Conservation (phyloP, 2,888 invertebrate species). For the Ditula angustiorana region DNA sequence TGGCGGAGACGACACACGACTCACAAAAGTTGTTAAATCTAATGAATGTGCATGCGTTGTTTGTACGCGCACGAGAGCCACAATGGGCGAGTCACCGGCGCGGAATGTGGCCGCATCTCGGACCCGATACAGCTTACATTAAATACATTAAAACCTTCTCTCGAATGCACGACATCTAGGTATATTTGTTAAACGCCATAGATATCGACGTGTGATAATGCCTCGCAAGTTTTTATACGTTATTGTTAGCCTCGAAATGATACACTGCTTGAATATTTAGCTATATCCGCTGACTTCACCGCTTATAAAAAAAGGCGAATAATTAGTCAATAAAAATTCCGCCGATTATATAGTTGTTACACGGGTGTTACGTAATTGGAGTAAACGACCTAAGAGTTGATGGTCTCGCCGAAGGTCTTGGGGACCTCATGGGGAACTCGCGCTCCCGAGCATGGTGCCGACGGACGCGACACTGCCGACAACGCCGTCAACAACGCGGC, state of each 20-base stretch:
- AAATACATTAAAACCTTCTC: conserved; percentile 24
- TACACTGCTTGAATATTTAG: conserved; percentile 85
- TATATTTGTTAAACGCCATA: conserved; percentile 41
- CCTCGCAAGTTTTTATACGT: conserved; percentile 71
- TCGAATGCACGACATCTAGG: neutral
- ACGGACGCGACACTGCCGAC: neutral
- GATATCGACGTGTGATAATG: conserved; percentile 77
- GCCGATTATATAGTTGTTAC: conserved; percentile 81
- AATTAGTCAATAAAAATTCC: conserved; percentile 86
- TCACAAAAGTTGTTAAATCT: conserved; percentile 64
- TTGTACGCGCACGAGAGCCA: conserved; percentile 56
- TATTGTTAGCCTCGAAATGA: conserved; percentile 82
- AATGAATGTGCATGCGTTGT: conserved; percentile 60
- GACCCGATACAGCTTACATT: conserved; percentile 47
- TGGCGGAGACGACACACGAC: conserved; percentile 45
- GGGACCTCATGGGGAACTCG: conserved; percentile 28
- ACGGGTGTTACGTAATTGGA: conserved; percentile 84
- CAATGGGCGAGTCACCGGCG: conserved; percentile 67
- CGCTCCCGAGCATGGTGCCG: neutral
- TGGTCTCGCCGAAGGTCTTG: conserved; percentile 63
- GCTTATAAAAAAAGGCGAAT: conserved; percentile 79
- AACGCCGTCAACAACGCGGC: neutral
- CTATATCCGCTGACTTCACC: conserved; percentile 85
- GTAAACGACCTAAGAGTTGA: conserved; percentile 81
- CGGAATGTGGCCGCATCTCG: conserved; percentile 76